phyloP scores from a whole-genome alignment of 2,888 invertebrate genomes.

The Stomorhina lunata region DNA sequence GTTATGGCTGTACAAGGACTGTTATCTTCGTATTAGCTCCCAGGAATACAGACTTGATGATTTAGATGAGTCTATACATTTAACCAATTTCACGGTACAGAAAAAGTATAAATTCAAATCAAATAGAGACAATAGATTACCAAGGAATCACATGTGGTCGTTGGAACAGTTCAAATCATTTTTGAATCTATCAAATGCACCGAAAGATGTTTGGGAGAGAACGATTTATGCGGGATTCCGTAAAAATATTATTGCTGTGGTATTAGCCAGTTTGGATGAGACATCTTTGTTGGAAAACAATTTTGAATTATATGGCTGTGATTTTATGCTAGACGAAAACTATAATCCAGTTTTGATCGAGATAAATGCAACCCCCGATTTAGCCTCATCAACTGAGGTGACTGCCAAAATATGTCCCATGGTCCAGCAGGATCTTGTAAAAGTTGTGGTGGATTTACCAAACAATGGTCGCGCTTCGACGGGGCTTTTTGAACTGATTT shows the following conservation, averaged over 20 bases:
- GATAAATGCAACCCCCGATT: conserved; percentile 94
- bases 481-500: conserved; percentile 83
- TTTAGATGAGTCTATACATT: conserved; percentile 91
- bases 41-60: conserved; percentile 88
- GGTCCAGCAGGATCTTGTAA: conserved; percentile 91
- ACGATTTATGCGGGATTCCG: conserved; percentile 92
- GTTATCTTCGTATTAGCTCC: conserved; percentile 92
- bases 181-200: conserved; percentile 79
- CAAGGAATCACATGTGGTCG: conserved; percentile 92
- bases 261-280: conserved; percentile 89
- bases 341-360: conserved; percentile 94
- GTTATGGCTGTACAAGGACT: conserved; percentile 92
- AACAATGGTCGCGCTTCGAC: conserved; percentile 80
- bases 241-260: conserved; percentile 88
- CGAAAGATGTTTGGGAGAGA: conserved; percentile 84
- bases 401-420: conserved; percentile 90
- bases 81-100: conserved; percentile 94
- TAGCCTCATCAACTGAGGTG: conserved; percentile 89
- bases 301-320: conserved; percentile 95
- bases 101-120: conserved; percentile 83
- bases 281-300: conserved; percentile 86
- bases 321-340: conserved; percentile 93
- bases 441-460: conserved; percentile 84
- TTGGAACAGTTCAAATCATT: conserved; percentile 86
- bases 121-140: conserved; percentile 83